A percentile compares a stretch with the other conserved stretches of the same genome.
These are phyloP conservation scores for Bufo bufo DNA, from an alignment of 2,113 vertebrate species.

Conservation along the genomic window DNA sequence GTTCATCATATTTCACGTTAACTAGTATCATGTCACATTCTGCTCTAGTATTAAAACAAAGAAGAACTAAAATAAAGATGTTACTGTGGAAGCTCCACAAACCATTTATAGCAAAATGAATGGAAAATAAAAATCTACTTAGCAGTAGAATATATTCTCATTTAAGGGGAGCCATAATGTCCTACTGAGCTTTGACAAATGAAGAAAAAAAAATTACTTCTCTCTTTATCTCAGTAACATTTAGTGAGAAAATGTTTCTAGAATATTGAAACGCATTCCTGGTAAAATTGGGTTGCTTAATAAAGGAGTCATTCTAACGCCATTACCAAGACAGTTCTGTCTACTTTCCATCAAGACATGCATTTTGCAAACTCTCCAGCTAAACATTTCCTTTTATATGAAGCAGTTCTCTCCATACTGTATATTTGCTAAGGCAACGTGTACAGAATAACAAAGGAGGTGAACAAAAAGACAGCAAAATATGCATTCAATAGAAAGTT, in stretches of 20 bases:
- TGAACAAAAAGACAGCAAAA: neutral
- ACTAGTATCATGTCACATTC: neutral
- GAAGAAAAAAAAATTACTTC: slow-evolving; percentile 2
- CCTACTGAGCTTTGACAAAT: slow-evolving; percentile 8
- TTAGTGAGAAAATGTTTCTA: neutral
- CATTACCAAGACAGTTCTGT: slow-evolving; percentile 27
- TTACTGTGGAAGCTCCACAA: slow-evolving; percentile 5
- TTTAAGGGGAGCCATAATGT: neutral
- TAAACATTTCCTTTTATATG: neutral
- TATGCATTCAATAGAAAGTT: neutral
- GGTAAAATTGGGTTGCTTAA: neutral
- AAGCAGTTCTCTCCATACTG: neutral
- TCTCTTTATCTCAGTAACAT: slow-evolving; percentile 3
- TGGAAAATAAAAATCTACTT: slow-evolving; percentile 21
- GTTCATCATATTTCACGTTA: neutral
- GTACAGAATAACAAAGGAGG: neutral
- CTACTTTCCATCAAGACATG: slow-evolving; percentile 16
- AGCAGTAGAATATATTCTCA: neutral
- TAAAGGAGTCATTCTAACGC: slow-evolving; percentile 28
- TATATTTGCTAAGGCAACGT: neutral
- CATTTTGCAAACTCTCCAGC: neutral
- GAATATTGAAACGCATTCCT: slow-evolving; percentile 15
- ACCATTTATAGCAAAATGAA: slow-evolving; percentile 9
- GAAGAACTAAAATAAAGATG: neutral
- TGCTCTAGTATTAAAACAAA: neutral